Conservation (phyloP, 2,888 invertebrate genomes). For the Xiphydria camelus region DNA sequence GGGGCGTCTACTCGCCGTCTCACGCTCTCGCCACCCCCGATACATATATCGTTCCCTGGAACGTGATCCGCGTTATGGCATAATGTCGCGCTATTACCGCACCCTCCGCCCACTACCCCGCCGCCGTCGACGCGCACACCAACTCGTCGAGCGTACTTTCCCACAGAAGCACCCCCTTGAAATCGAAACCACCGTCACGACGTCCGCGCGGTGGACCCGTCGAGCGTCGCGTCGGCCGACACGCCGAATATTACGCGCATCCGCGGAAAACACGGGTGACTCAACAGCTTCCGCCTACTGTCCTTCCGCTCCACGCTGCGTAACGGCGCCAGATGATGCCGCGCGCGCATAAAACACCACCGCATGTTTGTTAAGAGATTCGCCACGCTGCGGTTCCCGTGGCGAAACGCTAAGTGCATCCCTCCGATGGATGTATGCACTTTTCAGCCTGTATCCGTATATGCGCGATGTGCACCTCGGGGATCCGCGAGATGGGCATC, state of each 20-base stretch:
- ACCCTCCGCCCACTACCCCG: conserved; percentile 41
- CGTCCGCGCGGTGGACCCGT: neutral
- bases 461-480: conserved; percentile 8
- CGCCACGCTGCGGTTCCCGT: conserved; percentile 42
- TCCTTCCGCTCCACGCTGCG: conserved; percentile 22
- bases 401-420: conserved; percentile 38
- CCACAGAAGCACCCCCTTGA: conserved; percentile 43
- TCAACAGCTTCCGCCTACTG: conserved; percentile 35
- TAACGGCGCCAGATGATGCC: conserved; percentile 27
- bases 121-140: conserved; percentile 29
- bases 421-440: no score
- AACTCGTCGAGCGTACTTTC: conserved; percentile 38
- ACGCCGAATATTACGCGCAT: neutral
- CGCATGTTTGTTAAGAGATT: conserved; percentile 50
- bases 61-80: conserved; percentile 41
- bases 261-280: conserved; percentile 20
- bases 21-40: neutral
- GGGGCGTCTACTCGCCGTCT: no score
- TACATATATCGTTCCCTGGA: no score
- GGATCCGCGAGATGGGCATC: no score
- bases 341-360: conserved; percentile 25
- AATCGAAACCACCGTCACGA: conserved; percentile 42
- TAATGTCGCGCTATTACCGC: conserved; percentile 44
- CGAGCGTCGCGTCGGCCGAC: neutral
- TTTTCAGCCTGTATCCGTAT: no score